These are phyloP conservation scores for Pandemis heparana DNA, from an alignment of 2,888 invertebrate genomes.

Conservation along the genomic window DNA sequence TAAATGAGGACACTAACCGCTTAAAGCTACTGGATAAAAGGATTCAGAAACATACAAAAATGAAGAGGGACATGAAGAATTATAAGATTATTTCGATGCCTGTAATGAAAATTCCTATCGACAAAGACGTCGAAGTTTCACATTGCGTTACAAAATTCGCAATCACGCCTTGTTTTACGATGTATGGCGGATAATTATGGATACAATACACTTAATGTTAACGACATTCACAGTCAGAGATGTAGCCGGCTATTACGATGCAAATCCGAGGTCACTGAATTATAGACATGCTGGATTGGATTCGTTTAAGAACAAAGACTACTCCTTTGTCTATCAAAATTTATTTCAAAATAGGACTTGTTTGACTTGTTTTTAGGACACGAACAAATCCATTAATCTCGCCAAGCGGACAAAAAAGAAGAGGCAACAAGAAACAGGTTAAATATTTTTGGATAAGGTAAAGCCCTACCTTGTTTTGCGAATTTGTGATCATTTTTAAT, in stretches of 20 bases:
- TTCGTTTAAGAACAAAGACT: constrained; percentile 7
- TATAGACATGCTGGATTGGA: neutral
- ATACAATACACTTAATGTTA: constrained; percentile 2
- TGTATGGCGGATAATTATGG: neutral
- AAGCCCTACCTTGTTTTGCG: neutral
- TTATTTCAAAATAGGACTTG: neutral
- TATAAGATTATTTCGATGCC: no score
- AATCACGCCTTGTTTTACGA: neutral
- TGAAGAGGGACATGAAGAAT: no score
- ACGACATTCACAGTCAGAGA: neutral
- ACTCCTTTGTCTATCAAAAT: neutral
- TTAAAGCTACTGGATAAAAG: neutral
- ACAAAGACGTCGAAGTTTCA: neutral
- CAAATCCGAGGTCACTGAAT: constrained; percentile 25
- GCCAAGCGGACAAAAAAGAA: neutral
- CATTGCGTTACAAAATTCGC: neutral
- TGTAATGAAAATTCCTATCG: neutral
- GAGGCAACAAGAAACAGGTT: neutral
- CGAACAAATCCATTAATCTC: neutral
- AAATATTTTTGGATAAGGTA: neutral
- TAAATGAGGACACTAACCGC: constrained; percentile 1
- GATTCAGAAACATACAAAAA: neutral
- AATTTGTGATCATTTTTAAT: neutral
- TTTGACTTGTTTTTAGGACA: neutral
- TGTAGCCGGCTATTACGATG: constrained; percentile 5